These are phyloP conservation scores for Brienomyrus longianalis DNA, from an alignment of 2,113 vertebrate genomes.

Conservation along the genomic window DNA sequence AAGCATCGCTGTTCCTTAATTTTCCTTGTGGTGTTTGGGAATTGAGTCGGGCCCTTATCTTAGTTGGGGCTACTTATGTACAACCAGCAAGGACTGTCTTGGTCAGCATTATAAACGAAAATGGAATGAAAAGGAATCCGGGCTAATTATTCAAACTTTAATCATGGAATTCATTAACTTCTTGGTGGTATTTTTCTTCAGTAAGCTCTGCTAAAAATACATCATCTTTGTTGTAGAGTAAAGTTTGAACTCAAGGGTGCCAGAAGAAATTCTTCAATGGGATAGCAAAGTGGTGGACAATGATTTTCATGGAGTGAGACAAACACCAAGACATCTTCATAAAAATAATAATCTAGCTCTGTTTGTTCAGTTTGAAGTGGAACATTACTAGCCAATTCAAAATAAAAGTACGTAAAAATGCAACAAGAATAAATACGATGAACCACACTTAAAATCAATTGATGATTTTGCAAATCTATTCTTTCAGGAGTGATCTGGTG, in stretches of 20 bases:
- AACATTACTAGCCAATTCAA: background rate
- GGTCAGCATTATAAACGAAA: background rate
- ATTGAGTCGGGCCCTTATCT: background rate
- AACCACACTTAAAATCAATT: background rate
- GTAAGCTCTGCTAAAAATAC: background rate
- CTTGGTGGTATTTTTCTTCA: background rate
- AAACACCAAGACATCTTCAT: background rate
- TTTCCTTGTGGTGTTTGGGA: background rate
- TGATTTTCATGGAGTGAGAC: background rate
- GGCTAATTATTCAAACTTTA: background rate
- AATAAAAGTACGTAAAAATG: background rate
- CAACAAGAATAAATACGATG: background rate
- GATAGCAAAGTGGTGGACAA: background rate
- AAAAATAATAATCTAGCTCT: background rate
- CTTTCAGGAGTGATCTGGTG: background rate
- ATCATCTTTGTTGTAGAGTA: background rate
- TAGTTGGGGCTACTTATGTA: background rate
- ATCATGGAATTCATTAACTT: background rate
- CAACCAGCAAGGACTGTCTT: background rate
- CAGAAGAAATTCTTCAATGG: background rate
- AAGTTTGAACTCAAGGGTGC: background rate
- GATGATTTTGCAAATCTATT: background rate
- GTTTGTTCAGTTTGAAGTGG: background rate
- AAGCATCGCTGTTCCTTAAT: background rate
- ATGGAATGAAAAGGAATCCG: background rate